Base-by-base conservation (phyloP, 1,140 invertebrate genomes). In the Drosophila ogumai region DNA sequence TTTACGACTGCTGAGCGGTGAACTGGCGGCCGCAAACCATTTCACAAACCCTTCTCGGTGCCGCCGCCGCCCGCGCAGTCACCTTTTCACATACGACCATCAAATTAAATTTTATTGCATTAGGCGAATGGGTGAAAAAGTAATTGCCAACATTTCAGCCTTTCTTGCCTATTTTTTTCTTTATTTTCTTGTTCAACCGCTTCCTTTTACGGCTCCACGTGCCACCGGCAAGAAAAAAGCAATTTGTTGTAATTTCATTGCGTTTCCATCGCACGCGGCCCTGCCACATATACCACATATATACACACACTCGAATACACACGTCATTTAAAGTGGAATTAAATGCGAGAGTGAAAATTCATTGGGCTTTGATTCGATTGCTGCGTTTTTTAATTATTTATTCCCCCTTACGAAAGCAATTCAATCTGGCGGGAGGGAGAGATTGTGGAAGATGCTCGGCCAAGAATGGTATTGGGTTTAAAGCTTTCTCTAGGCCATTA, bases 61-160 rank as follows among this genome's bases (percentile, higher is more conserved):
- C 3, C n/a, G 49, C 17, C 47, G 44, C 19, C 22, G 5, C 46
- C 44, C 36, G 36, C 59, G 66, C 60, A 75, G 65, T 72, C 59
- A 56, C 65, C 67, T 71, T 73, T 71, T 43, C 65, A 77, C 68
- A 49, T 73, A 50, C 58, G 57, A 41, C 73, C 64, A 86, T 86
- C 71, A 88, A 86, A 88, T 88, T 88, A 79, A 82, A 86, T 88
- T 86, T 86, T 86, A 86, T 86, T 86, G 63, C 79, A 86, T 88
- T 88, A 86, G 75, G 58, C 64, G 67, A 76, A 82, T 77, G 75
- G 74, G 56, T 79, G 63, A 76, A 82, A 81, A 73, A 75, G 67
- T 61, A 84, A 76, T 55, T 68, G 60, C 56, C 61, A 64, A 38
- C 80, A 47, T 84, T 82, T 82, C 36, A 46, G 54, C 75, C 59